Evolutionary conservation across 2,888 invertebrate species (phyloP).

Genomic region (Eupithecia centaureata): DNA sequence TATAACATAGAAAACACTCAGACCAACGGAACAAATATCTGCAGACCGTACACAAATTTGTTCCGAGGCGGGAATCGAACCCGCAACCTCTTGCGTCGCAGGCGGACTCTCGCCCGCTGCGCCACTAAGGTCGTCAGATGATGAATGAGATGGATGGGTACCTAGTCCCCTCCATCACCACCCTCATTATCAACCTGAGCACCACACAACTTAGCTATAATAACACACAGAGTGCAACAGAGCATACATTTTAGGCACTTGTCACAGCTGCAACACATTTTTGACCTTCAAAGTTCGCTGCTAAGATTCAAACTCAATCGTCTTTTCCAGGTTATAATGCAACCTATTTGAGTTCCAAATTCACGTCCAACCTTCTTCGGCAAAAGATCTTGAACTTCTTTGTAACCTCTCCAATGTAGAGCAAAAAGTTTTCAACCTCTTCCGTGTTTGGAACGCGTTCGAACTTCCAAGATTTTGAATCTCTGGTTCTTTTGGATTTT

Average conservation of each 20-base stretch:
- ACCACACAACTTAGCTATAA: constrained; percentile 67
- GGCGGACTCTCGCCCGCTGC: too few species aligned
- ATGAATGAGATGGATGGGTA: too few species aligned
- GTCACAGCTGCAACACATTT: constrained; percentile 70
- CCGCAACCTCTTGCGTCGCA: too few species aligned
- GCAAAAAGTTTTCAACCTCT: background rate
- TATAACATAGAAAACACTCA: too few species aligned
- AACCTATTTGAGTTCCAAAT: background rate
- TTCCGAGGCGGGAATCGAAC: too few species aligned
- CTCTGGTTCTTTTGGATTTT: background rate
- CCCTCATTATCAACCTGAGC: constrained; percentile 64
- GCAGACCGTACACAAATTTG: too few species aligned
- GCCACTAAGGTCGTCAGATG: too few species aligned
- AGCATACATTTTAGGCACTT: constrained; percentile 67
- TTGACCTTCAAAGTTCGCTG: constrained; percentile 15
- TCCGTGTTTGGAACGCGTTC: background rate
- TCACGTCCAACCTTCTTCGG: background rate
- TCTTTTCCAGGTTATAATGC: background rate
- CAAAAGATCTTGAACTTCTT: background rate
- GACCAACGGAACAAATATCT: too few species aligned
- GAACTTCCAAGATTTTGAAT: background rate
- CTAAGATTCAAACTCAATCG: background rate
- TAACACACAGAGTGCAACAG: constrained; percentile 67
- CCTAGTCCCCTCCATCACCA: constrained; percentile 47
- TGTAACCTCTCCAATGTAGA: background rate